Percentiles rank a stretch among this genome's conserved stretches.
Evolutionary conservation across 2,113 vertebrate genomes (phyloP).

Genomic region (Eretmochelys imbricata): DNA sequence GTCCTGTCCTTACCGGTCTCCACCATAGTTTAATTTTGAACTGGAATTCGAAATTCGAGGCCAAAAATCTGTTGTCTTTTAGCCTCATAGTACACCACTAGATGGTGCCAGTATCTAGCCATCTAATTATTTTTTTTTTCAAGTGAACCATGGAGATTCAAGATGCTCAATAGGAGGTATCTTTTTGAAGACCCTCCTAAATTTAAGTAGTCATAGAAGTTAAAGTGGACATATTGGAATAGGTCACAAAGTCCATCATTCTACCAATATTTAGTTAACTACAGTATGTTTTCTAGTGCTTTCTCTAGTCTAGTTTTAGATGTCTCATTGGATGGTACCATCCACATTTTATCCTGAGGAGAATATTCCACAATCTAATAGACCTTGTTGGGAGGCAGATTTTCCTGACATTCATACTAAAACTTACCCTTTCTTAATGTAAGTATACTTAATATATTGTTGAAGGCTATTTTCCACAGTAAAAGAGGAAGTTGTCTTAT

Average conservation of each 20-base stretch:
- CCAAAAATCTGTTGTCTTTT: slow-evolving; percentile 9
- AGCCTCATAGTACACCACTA: slow-evolving; percentile 61
- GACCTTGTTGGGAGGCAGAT: not conserved
- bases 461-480: not conserved
- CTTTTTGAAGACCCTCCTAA: slow-evolving; percentile 2
- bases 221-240: not conserved
- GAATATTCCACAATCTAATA: not conserved
- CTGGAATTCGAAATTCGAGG: not conserved
- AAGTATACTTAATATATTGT: not conserved
- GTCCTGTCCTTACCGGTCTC: not conserved
- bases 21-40: not conserved
- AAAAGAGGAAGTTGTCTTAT: not conserved
- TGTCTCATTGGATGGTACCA: not conserved
- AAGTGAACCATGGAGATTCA: not conserved
- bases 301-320: not conserved
- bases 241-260: not conserved
- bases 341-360: not conserved
- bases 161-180: not conserved
- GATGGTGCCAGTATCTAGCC: slow-evolving; percentile 59
- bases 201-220: not conserved
- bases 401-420: not conserved
- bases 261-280: not conserved
- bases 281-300: not conserved
- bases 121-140: slow-evolving; percentile 46
- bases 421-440: not conserved